Evolutionary conservation across 2,888 invertebrate genomes (phyloP).

Genomic region (Sinhomidia bicolor): DNA sequence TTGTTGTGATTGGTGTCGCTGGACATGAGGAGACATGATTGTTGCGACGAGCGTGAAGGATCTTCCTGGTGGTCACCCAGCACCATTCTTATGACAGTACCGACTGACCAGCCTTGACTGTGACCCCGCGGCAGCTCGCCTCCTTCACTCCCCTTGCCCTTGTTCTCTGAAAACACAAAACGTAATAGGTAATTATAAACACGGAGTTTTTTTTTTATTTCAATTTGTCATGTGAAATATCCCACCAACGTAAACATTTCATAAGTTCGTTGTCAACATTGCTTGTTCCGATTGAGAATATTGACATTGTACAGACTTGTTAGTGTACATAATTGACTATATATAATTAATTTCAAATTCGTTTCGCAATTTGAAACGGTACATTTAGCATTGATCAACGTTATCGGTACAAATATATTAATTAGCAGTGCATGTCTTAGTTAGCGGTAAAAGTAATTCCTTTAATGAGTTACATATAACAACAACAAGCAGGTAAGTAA

Average conservation of each 20-base stretch:
- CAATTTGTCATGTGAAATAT: too few species aligned
- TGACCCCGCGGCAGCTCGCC: slow-evolving; percentile 72
- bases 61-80: slow-evolving; percentile 78
- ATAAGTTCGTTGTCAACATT: too few species aligned
- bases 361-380: slow-evolving; percentile 18
- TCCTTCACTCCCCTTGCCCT: slow-evolving; percentile 68
- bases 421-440: too few species aligned
- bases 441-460: neutral
- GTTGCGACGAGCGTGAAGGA: slow-evolving; percentile 74
- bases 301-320: too few species aligned
- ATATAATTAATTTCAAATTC: too few species aligned
- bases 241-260: too few species aligned
- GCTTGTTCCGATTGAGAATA: too few species aligned
- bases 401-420: neutral
- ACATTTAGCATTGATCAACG: neutral
- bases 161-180: slow-evolving; percentile 58
- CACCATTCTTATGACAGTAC: slow-evolving; percentile 77
- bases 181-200: neutral
- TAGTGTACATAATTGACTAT: too few species aligned
- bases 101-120: slow-evolving; percentile 72
- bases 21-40: slow-evolving; percentile 77
- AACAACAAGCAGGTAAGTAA: neutral
- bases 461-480: neutral
- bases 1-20: slow-evolving; percentile 77
- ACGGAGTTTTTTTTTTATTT: too few species aligned